These are phyloP conservation scores for Ciona savignyi DNA, from an alignment of 23 tunicate species.

Conservation along the genomic window DNA sequence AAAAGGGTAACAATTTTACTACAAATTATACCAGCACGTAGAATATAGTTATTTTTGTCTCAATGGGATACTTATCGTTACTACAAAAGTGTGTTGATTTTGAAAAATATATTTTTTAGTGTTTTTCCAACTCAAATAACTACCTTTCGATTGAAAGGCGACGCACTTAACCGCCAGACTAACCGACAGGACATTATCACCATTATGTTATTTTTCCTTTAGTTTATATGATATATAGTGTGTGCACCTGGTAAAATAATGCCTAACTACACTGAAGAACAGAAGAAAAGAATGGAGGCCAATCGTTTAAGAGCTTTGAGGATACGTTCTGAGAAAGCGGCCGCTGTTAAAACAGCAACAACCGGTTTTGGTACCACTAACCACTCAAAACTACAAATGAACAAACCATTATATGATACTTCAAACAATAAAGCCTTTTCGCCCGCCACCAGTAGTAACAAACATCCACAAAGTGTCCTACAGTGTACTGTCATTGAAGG, in stretches of 20 bases:
- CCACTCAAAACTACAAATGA: not conserved
- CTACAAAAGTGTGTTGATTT: too few relatives aligned
- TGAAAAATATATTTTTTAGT: too few relatives aligned
- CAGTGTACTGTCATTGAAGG: slow-evolving; percentile 23
- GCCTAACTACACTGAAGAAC: slow-evolving; percentile 25
- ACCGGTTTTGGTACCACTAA: not conserved
- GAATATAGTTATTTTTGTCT: too few relatives aligned
- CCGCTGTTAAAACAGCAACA: not conserved
- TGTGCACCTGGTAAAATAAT: not conserved
- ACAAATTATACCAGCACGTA: too few relatives aligned
- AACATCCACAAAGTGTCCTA: not conserved
- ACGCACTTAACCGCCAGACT: too few relatives aligned
- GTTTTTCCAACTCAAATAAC: too few relatives aligned
- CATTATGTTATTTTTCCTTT: too few relatives aligned
- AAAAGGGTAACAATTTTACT: too few relatives aligned
- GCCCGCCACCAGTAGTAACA: not conserved
- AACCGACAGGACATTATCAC: too few relatives aligned
- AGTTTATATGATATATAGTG: too few relatives aligned
- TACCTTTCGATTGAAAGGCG: too few relatives aligned
- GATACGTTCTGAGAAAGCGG: slow-evolving; percentile 3
- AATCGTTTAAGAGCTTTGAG: slow-evolving; percentile 6
- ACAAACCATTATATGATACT: not conserved
- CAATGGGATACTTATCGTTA: too few relatives aligned
- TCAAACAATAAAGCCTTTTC: not conserved
- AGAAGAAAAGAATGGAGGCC: slow-evolving; percentile 33